phyloP scores from a whole-genome alignment of 1,140 invertebrate genomes.

The Mycetomoellerius zeteki region DNA sequence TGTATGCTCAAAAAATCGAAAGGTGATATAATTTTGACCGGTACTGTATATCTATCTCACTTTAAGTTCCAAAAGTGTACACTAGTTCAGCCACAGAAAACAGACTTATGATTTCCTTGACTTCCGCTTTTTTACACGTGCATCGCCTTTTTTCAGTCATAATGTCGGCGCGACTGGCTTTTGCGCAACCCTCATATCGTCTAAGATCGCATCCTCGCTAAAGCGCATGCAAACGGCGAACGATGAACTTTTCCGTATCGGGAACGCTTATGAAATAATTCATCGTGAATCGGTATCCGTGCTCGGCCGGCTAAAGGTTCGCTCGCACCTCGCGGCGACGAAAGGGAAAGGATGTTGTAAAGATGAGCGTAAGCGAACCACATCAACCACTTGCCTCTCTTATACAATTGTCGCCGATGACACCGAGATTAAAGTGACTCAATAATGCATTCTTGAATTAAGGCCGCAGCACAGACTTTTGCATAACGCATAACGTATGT shows the following conservation, averaged over 20 bases:
- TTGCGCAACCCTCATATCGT: slow-evolving; percentile 75
- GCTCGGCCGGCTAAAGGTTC: slow-evolving; percentile 76
- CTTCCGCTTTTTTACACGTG: slow-evolving; percentile 39
- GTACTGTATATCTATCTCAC: too few relatives aligned
- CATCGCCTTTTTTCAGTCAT: background rate
- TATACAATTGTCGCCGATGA: background rate
- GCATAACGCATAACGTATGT: too few relatives aligned
- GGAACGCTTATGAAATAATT: slow-evolving; percentile 85
- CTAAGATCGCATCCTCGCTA: slow-evolving; percentile 49
- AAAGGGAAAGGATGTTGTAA: slow-evolving; percentile 74
- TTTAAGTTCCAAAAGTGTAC: too few relatives aligned
- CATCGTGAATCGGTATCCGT: slow-evolving; percentile 71
- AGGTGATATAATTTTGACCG: too few relatives aligned
- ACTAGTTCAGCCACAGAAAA: too few relatives aligned
- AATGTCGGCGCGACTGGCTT: slow-evolving; percentile 44
- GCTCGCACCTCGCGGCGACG: slow-evolving; percentile 76
- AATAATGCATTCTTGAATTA: background rate
- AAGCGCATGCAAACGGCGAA: slow-evolving; percentile 70
- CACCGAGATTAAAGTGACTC: slow-evolving; percentile 9
- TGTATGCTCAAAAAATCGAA: too few relatives aligned
- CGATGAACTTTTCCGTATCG: slow-evolving; percentile 84
- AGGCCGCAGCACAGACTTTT: background rate
- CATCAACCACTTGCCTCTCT: background rate
- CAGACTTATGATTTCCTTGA: background rate
- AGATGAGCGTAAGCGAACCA: slow-evolving; percentile 51